These are phyloP conservation scores for Anthopleura sola DNA, from an alignment of 64 coral and sea anemone species.

Conservation along the genomic window DNA sequence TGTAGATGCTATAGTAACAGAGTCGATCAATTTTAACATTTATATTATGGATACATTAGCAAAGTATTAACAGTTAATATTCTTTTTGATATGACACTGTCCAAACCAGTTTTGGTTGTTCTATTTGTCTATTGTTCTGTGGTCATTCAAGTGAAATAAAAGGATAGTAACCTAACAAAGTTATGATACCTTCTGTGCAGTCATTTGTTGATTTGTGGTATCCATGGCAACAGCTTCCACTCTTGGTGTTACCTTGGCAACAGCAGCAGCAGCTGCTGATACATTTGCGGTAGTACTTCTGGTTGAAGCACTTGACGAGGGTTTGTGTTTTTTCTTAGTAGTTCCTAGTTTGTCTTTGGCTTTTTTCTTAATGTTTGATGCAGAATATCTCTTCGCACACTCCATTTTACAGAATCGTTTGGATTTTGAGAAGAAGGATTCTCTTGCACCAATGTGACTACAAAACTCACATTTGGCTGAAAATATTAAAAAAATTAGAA, in stretches of 20 bases:
- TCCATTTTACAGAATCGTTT: slow-evolving; percentile 99
- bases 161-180: not conserved
- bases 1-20: not conserved
- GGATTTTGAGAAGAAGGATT: slow-evolving; percentile 97
- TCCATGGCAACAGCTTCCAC: not conserved
- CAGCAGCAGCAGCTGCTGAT: slow-evolving; percentile 2
- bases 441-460: slow-evolving; percentile 86
- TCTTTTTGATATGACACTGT: too few relatives aligned
- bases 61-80: too few relatives aligned
- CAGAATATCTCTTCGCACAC: slow-evolving; percentile 98
- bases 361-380: slow-evolving; percentile 99
- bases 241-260: slow-evolving; percentile 10
- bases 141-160: too few relatives aligned
- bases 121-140: too few relatives aligned
- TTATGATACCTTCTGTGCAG: slow-evolving; percentile 3
- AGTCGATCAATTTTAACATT: not conserved
- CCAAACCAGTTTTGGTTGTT: too few relatives aligned
- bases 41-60: not conserved
- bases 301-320: slow-evolving; percentile 8
- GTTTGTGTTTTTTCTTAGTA: slow-evolving; percentile 76
- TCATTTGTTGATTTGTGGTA: not conserved
- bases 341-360: slow-evolving; percentile 74
- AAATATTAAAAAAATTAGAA: not conserved
- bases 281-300: slow-evolving; percentile 12
- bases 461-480: slow-evolving; percentile 99